Conservation (phyloP, 2,113 vertebrate species). For the Indicator indicator region DNA sequence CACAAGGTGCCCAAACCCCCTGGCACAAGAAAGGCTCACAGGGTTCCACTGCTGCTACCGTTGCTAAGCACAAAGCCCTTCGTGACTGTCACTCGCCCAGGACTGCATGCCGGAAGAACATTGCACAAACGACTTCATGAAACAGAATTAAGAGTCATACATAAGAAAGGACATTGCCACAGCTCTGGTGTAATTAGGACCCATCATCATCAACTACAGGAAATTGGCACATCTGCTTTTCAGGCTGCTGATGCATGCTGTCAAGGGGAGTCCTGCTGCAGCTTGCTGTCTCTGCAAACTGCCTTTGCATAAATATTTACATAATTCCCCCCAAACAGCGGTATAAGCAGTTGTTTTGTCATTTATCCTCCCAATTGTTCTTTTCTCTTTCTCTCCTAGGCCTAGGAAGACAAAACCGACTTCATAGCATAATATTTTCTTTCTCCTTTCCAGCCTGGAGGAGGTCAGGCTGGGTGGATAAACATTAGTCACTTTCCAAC, state of each 20-base stretch:
- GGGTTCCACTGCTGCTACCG: neutral
- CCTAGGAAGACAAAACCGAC: neutral
- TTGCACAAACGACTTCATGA: constrained; percentile 59
- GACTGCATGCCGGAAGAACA: constrained; percentile 43
- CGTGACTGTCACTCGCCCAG: constrained; percentile 18
- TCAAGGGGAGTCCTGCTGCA: constrained; percentile 56
- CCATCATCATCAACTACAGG: constrained; percentile 80
- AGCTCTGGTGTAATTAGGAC: constrained; percentile 77
- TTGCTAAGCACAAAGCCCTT: neutral
- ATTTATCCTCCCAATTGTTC: constrained; percentile 51
- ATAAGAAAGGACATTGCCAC: constrained; percentile 73
- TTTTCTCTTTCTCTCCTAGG: constrained; percentile 1
- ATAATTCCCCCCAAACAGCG: constrained; percentile 58
- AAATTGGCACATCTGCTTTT: constrained; percentile 85
- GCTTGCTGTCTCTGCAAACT: constrained; percentile 62
- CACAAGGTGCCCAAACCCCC: neutral
- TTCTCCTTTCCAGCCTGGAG: neutral
- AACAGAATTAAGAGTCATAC: constrained; percentile 75
- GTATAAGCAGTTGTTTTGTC: constrained; percentile 48
- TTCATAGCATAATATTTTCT: neutral
- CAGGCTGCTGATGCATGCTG: constrained; percentile 64
- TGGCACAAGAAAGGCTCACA: neutral
- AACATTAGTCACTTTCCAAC: neutral
- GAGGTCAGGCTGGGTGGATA: neutral
- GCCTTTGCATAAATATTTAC: constrained; percentile 70